These are phyloP conservation scores for Onthophagus sagittarius DNA, from an alignment of 2,888 invertebrate species.

Conservation along the genomic window DNA sequence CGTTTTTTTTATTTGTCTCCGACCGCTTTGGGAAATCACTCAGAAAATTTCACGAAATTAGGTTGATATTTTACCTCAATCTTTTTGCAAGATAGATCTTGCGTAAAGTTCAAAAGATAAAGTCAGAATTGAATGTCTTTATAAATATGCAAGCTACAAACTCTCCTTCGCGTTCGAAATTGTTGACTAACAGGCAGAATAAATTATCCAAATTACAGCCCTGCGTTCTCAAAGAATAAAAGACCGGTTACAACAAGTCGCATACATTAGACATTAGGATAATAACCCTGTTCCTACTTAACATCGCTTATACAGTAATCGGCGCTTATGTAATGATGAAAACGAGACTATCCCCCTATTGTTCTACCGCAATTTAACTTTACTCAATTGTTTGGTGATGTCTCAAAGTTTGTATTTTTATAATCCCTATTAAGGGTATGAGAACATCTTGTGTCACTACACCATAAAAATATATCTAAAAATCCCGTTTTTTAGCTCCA, in stretches of 20 bases:
- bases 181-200: background rate
- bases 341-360: background rate
- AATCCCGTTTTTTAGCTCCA: background rate
- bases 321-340: background rate
- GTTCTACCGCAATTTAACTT: background rate
- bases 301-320: background rate
- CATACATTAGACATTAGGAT: background rate
- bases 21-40: background rate
- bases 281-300: background rate
- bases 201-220: background rate
- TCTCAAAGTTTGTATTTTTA: background rate
- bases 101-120: background rate
- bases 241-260: background rate
- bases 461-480: background rate
- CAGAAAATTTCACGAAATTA: background rate
- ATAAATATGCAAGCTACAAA: background rate
- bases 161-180: background rate
- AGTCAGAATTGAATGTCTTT: background rate
- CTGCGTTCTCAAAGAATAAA: background rate
- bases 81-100: background rate
- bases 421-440: no score
- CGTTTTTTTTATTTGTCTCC: background rate
- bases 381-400: background rate
- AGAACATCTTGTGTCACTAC: background rate
- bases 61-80: background rate